Evolutionary conservation across 2,113 vertebrate species (phyloP), one percentile per base, ranked within the genome.

Genomic region (Ciconia stormi): DNA sequence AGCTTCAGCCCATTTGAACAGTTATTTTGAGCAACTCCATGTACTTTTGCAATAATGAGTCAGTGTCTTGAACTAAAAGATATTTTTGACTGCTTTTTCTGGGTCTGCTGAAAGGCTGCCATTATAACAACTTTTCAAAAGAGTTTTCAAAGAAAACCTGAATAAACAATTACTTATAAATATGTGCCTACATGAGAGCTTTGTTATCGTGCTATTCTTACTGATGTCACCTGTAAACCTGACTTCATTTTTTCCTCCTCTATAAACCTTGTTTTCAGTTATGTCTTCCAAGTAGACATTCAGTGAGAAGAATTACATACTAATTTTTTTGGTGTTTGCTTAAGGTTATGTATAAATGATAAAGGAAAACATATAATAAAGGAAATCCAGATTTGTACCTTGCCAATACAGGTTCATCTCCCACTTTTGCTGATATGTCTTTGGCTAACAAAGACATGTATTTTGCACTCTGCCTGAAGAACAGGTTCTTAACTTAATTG

Each of bases 371-470:
- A 20, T 21, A 32, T 7, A 17, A 81, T 20, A 72, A 67, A 59
- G 9, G 11, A 71, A 76, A 86, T 36, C 2, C 18, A 58, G 9
- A 66, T 52, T n/a, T 56, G 5, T 65, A 46, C 18, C 22, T 49
- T 59, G 8, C 4, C 38, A 49, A 16, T 13, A 9, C 3, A 10
- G 23, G 13, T 72, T 87, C 25, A 25, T 62, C 16, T 66, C 13
- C 13, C 1, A 49, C 4, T 44, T 62, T 17, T 22, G 6, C 30
- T 67, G 34, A 22, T 34, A 50, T 10, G 6, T 40, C 16, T 83
- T 32, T 21, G 32, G 13, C 1, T 49, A 80, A 52, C 1, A 10
- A 82, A 69, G 25, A 44, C 14, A 23, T 0, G 0, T 53, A 23
- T 46, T 86, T 83, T 89, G 6, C 23, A 77, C 2, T 47, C 22